Percentiles rank a stretch among this genome's conserved stretches.
Conservation (phyloP, 2,888 invertebrate genomes). For the Trachelus stipa region DNA sequence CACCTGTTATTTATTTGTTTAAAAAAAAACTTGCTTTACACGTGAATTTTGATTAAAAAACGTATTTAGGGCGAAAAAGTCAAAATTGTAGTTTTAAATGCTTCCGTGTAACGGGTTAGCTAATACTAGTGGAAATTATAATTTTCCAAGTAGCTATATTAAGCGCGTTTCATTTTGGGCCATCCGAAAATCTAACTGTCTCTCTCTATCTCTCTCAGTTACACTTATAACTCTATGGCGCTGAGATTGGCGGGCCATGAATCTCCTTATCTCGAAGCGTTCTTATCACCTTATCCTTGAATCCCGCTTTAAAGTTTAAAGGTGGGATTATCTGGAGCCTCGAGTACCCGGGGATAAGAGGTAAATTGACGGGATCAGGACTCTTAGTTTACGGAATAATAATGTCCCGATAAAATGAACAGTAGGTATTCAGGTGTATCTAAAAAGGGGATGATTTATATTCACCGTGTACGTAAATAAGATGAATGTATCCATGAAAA, state of each 20-base stretch:
- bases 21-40: neutral
- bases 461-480: neutral
- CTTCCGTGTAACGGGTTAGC: neutral
- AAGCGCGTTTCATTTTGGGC: neutral
- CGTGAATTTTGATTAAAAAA: neutral
- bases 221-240: neutral
- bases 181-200: neutral
- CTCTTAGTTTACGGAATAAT: neutral
- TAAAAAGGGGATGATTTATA: neutral
- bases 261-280: conserved; percentile 27
- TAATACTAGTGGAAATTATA: neutral
- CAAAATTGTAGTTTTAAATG: neutral
- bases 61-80: neutral
- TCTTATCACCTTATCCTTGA: conserved; percentile 31
- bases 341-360: conserved; percentile 32
- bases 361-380: conserved; percentile 33
- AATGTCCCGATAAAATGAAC: neutral
- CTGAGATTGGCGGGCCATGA: conserved; percentile 8
- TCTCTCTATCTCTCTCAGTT: neutral
- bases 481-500: neutral
- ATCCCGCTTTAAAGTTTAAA: conserved; percentile 35
- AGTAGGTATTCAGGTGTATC: neutral
- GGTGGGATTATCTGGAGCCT: conserved; percentile 38
- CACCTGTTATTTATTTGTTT: neutral
- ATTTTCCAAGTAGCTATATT: neutral